Percentiles rank a stretch among this genome's conserved stretches.
phyloP scores from a whole-genome alignment of 2,797 vertebrate genomes.

The Macropus fuliginosus region DNA sequence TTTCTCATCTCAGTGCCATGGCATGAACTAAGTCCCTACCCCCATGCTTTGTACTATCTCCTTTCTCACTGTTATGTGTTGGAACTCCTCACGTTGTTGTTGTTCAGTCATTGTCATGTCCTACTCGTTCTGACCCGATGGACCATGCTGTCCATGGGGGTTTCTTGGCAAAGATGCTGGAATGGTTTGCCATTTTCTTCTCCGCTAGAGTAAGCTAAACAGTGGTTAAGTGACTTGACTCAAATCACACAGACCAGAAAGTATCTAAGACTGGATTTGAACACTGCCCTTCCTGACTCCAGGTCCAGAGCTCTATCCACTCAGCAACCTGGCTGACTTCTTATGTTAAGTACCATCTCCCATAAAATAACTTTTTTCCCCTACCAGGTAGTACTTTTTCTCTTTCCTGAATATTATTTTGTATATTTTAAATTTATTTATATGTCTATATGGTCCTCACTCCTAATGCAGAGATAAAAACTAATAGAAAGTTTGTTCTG shows the following conservation, averaged over 20 bases:
- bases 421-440: background rate
- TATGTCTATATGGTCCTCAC: background rate
- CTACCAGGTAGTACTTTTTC: background rate
- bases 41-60: background rate
- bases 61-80: background rate
- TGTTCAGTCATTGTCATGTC: background rate
- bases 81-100: background rate
- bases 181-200: background rate
- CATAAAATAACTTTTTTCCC: background rate
- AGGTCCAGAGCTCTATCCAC: background rate
- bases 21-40: background rate
- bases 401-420: background rate
- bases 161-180: background rate
- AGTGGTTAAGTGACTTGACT: background rate
- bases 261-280: background rate
- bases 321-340: background rate
- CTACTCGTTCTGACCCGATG: fast-evolving
- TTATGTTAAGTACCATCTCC: background rate
- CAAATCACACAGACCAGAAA: background rate
- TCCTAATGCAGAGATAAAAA: background rate
- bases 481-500: background rate
- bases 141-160: background rate
- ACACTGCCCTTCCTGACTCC: background rate
- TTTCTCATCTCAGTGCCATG: background rate
- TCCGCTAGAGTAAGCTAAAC: background rate